phyloP scores from a whole-genome alignment of 2,113 vertebrate genomes.

The Puntigrus tetrazona region DNA sequence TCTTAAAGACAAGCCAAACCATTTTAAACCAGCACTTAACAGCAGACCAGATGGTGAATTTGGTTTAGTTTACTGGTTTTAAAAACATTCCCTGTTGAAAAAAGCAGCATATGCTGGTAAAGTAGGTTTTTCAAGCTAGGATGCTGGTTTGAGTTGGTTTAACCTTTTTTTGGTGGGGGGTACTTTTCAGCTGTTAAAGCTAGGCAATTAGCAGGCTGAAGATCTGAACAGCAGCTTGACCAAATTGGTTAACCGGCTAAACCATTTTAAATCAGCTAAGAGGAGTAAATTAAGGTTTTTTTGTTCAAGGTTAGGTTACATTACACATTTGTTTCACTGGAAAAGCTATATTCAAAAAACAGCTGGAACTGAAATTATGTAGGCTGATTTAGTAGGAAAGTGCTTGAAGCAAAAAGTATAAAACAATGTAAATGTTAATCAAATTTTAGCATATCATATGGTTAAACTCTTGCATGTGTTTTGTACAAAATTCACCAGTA shows the following conservation, averaged over 20 bases:
- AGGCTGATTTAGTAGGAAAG: not conserved
- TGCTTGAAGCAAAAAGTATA: not conserved
- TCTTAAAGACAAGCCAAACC: too few relatives aligned
- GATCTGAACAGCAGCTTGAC: not conserved
- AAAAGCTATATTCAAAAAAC: not conserved
- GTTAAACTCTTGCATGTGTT: not conserved
- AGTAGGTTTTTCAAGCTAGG: too few relatives aligned
- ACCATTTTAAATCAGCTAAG: not conserved
- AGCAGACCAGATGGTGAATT: not conserved
- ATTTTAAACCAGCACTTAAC: too few relatives aligned
- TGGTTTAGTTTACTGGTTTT: not conserved
- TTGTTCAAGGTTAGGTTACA: not conserved
- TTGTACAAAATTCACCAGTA: not conserved
- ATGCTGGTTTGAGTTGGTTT: too few relatives aligned
- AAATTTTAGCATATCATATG: not conserved
- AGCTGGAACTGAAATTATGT: not conserved
- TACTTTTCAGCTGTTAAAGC: not conserved
- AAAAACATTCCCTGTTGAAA: too few relatives aligned
- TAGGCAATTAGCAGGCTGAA: not conserved
- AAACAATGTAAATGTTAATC: slow-evolving; percentile 3
- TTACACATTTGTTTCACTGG: not conserved
- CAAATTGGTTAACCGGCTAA: not conserved
- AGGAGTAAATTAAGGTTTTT: not conserved
- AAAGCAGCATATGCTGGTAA: too few relatives aligned
- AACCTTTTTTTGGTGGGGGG: too few relatives aligned